Evolutionary conservation across 2,113 vertebrate genomes (phyloP).

Genomic region (Indicator indicator): DNA sequence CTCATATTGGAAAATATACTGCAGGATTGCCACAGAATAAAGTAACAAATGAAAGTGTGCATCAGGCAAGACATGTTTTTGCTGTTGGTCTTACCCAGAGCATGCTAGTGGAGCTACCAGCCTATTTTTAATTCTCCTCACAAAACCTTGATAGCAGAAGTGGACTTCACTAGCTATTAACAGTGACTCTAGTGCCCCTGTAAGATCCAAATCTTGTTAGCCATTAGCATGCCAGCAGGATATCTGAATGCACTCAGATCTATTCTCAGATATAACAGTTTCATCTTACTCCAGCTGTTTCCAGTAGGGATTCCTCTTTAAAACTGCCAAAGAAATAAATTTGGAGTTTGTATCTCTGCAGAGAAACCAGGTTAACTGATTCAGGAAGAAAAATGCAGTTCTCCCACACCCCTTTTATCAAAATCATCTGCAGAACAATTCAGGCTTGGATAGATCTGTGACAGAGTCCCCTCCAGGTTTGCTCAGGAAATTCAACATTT

Average conservation of each 20-base stretch:
- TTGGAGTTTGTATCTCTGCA: not conserved
- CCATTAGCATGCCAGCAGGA: slow-evolving; percentile 40
- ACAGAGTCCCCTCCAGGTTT: slow-evolving; percentile 22
- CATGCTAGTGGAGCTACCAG: not conserved
- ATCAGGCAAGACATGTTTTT: not conserved
- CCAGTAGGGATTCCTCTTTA: slow-evolving; percentile 39
- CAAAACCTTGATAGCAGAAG: slow-evolving; percentile 25
- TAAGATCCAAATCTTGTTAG: slow-evolving; percentile 42
- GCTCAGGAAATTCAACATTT: slow-evolving; percentile 24
- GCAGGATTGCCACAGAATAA: not conserved
- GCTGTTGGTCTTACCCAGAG: not conserved
- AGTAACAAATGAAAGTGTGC: not conserved
- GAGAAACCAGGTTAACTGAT: slow-evolving; percentile 48
- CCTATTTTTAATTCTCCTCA: slow-evolving; percentile 16
- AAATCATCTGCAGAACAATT: slow-evolving; percentile 40
- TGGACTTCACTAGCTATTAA: slow-evolving; percentile 25
- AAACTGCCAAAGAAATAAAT: slow-evolving; percentile 19
- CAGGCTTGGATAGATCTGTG: slow-evolving; percentile 26
- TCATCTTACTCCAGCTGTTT: slow-evolving; percentile 42
- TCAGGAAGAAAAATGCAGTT: slow-evolving; percentile 20
- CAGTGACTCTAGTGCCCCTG: not conserved
- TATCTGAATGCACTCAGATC: slow-evolving; percentile 22
- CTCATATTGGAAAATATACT: not conserved
- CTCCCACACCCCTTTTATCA: not conserved
- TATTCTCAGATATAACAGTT: slow-evolving; percentile 5